Percentiles rank a stretch among this genome's conserved stretches.
Evolutionary conservation across 2,888 invertebrate species (phyloP).

Genomic region (Erynnis tages): DNA sequence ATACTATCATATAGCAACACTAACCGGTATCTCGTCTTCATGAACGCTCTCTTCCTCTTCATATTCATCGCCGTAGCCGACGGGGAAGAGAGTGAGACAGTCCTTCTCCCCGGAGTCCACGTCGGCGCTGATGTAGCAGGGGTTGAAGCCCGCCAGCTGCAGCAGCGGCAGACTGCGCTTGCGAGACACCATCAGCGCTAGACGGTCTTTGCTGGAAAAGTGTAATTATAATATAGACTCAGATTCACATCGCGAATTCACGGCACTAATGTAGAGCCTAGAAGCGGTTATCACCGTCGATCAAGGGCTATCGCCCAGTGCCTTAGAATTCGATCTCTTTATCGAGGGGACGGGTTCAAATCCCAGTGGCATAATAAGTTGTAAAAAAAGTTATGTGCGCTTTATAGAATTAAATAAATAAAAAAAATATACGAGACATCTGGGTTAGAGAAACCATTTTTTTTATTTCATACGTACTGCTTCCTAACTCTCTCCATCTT

Average conservation of each 20-base stretch:
- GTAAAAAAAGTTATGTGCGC: too few species aligned
- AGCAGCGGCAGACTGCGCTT: slow-evolving; percentile 64
- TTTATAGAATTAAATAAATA: too few species aligned
- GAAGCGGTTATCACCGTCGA: too few species aligned
- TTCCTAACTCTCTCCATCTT: slow-evolving; percentile 52
- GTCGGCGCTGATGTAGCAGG: slow-evolving; percentile 68
- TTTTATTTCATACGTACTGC: slow-evolving; percentile 45
- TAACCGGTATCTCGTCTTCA: slow-evolving; percentile 38
- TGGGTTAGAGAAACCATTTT: too few species aligned
- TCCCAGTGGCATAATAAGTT: too few species aligned
- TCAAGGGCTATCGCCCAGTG: too few species aligned
- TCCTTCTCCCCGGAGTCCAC: slow-evolving; percentile 56
- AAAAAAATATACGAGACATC: too few species aligned
- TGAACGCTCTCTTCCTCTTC: slow-evolving; percentile 54
- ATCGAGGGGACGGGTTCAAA: too few species aligned
- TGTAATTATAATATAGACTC: neutral
- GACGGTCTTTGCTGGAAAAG: slow-evolving; percentile 55
- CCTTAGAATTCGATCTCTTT: too few species aligned
- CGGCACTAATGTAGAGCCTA: too few species aligned
- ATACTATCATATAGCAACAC: neutral
- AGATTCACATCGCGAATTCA: too few species aligned
- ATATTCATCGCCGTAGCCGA: slow-evolving; percentile 69
- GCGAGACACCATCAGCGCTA: slow-evolving; percentile 71
- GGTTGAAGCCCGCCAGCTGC: slow-evolving; percentile 64
- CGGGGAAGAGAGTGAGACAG: slow-evolving; percentile 67